Evolutionary conservation across 1,140 invertebrate genomes (phyloP).

Genomic region (Nephotettix cincticeps): DNA sequence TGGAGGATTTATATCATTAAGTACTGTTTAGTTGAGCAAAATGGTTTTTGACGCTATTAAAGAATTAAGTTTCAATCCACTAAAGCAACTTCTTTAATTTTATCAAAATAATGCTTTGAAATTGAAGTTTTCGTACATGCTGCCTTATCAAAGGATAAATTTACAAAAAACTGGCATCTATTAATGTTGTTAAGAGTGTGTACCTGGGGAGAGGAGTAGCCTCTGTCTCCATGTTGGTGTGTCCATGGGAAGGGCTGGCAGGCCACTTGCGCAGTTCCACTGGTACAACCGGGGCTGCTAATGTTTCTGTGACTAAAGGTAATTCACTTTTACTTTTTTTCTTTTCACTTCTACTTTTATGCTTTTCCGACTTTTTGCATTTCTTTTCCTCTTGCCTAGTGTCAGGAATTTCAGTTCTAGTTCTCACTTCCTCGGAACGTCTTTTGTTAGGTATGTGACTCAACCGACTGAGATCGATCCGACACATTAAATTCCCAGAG

Average conservation of each 20-base stretch:
- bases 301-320: neutral
- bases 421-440: conserved; percentile 49
- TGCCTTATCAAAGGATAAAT: no score
- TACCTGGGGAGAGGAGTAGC: conserved; percentile 5
- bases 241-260: neutral
- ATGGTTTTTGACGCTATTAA: no score
- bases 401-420: conserved; percentile 53
- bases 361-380: conserved; percentile 29
- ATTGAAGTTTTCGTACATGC: no score
- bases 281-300: neutral
- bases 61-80: no score
- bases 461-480: conserved; percentile 27
- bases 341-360: conserved; percentile 42
- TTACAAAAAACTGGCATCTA: no score
- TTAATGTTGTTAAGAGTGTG: no score
- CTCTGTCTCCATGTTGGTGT: conserved; percentile 13
- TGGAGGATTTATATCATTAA: no score
- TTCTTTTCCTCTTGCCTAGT: conserved; percentile 52
- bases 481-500: conserved; percentile 18
- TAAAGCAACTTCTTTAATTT: no score
- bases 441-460: conserved; percentile 33
- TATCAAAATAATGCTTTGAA: no score
- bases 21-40: no score
- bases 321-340: conserved; percentile 33
- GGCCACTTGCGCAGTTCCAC: conserved; percentile 4